Percentiles rank a stretch among this genome's conserved stretches.
Conservation (phyloP, 2,888 invertebrate species). For the Caenorhabditis afra region DNA sequence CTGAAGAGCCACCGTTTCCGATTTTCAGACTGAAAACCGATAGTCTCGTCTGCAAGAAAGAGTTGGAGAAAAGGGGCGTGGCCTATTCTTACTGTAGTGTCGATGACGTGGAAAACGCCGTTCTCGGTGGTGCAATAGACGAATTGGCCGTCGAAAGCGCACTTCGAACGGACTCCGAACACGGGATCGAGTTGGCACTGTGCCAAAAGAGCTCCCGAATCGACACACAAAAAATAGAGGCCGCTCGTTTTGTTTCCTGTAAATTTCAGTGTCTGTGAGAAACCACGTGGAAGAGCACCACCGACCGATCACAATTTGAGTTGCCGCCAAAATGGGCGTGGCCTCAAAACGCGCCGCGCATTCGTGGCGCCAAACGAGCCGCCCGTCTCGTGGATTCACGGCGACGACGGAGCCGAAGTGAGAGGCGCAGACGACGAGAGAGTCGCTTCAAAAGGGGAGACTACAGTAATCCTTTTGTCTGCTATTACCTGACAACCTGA, state of each 20-base stretch:
- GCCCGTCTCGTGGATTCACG: constrained; percentile 28
- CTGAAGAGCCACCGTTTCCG: constrained; percentile 32
- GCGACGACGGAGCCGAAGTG: constrained; percentile 34
- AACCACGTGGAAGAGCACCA: too few relatives aligned
- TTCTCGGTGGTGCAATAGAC: constrained; percentile 29
- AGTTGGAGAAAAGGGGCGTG: background rate
- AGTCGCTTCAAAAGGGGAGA: too few relatives aligned
- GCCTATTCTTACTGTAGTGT: constrained; percentile 23
- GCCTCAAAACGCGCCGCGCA: constrained; percentile 42
- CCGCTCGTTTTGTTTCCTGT: constrained; percentile 20
- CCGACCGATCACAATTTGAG: constrained; percentile 40
- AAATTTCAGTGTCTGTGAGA: background rate
- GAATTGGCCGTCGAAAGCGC: constrained; percentile 17
- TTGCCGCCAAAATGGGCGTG: constrained; percentile 25
- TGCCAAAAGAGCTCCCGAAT: background rate
- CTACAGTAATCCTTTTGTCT: too few relatives aligned
- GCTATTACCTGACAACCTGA: too few relatives aligned
- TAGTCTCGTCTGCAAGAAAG: background rate
- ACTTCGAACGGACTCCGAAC: constrained; percentile 2
- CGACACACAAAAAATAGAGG: constrained; percentile 13
- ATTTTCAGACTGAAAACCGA: constrained; percentile 3
- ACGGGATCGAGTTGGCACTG: background rate
- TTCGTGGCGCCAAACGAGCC: constrained; percentile 17
- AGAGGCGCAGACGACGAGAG: constrained; percentile 26
- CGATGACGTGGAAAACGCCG: constrained; percentile 27